Conservation (phyloP, 30 jellyfish, hydroid and myxozoan genomes). For the Sanderia malayensis region DNA sequence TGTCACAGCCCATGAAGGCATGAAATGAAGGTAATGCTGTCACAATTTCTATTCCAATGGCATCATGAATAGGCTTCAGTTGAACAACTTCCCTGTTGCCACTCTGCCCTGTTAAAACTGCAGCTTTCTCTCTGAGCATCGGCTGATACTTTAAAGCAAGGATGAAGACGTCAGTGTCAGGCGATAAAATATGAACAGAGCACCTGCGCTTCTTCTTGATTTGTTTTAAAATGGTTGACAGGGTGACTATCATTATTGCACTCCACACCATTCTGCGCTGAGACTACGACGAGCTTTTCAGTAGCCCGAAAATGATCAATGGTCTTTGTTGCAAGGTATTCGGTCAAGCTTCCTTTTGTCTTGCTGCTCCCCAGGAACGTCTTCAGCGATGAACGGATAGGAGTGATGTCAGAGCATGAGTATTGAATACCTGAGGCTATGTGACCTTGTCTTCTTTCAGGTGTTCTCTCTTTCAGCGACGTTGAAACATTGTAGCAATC, state of each 20-base stretch:
- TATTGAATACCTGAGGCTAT: slow-evolving; percentile 14
- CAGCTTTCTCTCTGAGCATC: slow-evolving; percentile 34
- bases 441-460: slow-evolving; percentile 32
- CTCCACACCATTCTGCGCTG: slow-evolving; percentile 30
- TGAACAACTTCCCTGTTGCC: slow-evolving; percentile 28
- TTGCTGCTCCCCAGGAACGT: slow-evolving; percentile 35
- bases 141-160: slow-evolving; percentile 35
- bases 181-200: slow-evolving; percentile 20
- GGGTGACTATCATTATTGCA: slow-evolving; percentile 37
- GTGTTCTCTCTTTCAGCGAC: slow-evolving; percentile 37
- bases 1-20: slow-evolving; percentile 38
- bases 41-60: slow-evolving; percentile 25
- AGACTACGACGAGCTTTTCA: slow-evolving; percentile 45
- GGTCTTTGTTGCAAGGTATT: slow-evolving; percentile 30
- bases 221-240: slow-evolving; percentile 25
- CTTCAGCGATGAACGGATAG: slow-evolving; percentile 41
- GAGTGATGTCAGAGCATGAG: slow-evolving; percentile 30
- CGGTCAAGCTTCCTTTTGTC: slow-evolving; percentile 45
- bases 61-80: slow-evolving; percentile 22
- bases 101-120: slow-evolving; percentile 29
- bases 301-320: slow-evolving; percentile 25
- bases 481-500: slow-evolving; percentile 37
- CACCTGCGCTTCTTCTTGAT: slow-evolving; percentile 27
- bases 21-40: slow-evolving; percentile 37
- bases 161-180: slow-evolving; percentile 28